phyloP scores from a whole-genome alignment of 2,888 invertebrate genomes.

The Stegophylla sp. region DNA sequence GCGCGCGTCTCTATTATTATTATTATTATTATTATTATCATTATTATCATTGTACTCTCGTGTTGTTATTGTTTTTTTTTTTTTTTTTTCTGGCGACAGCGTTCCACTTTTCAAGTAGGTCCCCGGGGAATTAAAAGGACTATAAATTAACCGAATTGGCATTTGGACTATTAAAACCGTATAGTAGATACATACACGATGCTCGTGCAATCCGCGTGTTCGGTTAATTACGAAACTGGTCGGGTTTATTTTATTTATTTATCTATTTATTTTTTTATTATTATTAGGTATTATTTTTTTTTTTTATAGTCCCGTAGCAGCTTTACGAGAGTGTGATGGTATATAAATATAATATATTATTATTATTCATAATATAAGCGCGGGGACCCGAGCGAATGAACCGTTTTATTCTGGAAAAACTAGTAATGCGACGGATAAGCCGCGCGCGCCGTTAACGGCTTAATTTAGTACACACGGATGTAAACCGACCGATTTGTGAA shows the following conservation, averaged over 20 bases:
- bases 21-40: no score
- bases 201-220: no score
- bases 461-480: conserved; percentile 43
- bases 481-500: not conserved
- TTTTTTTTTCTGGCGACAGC: conserved; percentile 22
- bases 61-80: not conserved
- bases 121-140: conserved; percentile 11
- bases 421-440: conserved; percentile 21
- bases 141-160: conserved; percentile 32
- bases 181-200: not conserved
- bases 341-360: no score
- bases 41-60: no score
- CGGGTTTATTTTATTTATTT: no score
- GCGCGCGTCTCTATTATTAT: no score
- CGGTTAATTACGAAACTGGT: conserved; percentile 55
- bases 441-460: conserved; percentile 52
- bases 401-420: conserved; percentile 33
- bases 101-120: conserved; percentile 52
- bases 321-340: no score
- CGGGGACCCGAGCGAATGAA: conserved; percentile 16
- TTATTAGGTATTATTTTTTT: no score
- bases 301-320: conserved; percentile 28
- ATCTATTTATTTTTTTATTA: no score
- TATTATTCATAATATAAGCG: no score
- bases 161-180: not conserved